Base-by-base conservation (phyloP, 2,113 vertebrate genomes). In the Myxocyprinus asiaticus region DNA sequence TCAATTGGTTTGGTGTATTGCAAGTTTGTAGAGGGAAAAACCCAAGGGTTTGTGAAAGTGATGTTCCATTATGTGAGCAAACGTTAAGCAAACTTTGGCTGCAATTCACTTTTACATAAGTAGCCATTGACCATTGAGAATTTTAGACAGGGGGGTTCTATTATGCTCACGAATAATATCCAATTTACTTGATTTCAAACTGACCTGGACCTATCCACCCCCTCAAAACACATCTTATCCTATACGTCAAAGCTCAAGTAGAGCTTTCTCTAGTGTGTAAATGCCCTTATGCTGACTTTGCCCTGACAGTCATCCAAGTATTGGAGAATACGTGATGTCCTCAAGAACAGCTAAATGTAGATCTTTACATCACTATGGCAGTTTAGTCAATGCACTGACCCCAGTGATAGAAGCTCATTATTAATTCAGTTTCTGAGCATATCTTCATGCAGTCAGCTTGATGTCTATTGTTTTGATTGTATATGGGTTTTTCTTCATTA, bases 301-400 rank as follows among this genome's bases (percentile, higher is more conserved):
- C 48, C 51, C 17, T 55, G 14, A 33, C 3, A 14, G 11, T 65
- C 22, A 43, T 64, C 73, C 11, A 53, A 43, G 48, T 51, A 76
- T 65, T 65, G 73, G 73, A 76, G 62, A 76, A 76, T 65, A 51
- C 43, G 22, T 76, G 22, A 65, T 48, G 48, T 65, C 50, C n/a
- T 76, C 43, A 65, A 55, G 62, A 55, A 65, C 59, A 76, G 65
- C 62, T 53, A 9, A 65, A 65, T 6, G 61, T 22, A 63, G 58
- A 74, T 76, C 62, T 53, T 65, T 76, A 76, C 51, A 66, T 65
- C 12, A 65, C 74, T 42, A 8, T 76, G 74, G 50, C 74, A 76
- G 62, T 66, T 66, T 44, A 65, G 62, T 76, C 74, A 66, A 76
- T 76, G 33, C 61, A 4, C 45, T 66, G 62, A 76, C 74, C 74